Evolutionary conservation across 2,113 vertebrate genomes (phyloP), one percentile per base, ranked within the genome.

Genomic region (Ploceus nigricollis): DNA sequence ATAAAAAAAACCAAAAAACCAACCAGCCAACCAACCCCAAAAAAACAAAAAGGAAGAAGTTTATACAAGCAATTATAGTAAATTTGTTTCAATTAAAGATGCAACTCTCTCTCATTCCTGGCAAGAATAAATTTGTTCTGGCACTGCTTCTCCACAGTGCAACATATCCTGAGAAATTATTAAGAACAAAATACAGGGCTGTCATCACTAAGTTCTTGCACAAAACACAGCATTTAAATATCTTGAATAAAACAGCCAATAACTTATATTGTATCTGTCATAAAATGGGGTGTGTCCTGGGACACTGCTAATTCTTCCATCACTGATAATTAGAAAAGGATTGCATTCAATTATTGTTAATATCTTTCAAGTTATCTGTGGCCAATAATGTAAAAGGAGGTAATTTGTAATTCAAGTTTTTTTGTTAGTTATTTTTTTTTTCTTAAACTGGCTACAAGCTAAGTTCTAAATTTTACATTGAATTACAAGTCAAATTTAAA

Each of bases 161-260:
- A 69, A 89, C 97, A 78, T 98, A 98, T 98, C 98, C 98, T 98
- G 98, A 98, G 98, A 98, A 98, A 98, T 98, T 86, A 91, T 60
- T 98, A 97, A 96, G 96, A 98, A 97, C 96, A 96, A 97, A 98
- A 98, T 93, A 98, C 76, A 98, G 98, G 98, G 98, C 97, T 98
- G 96, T 93, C 97, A 95, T 98, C 98, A 97, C 89, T 96, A 96
- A 97, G 82, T 96, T 98, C 97, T 97, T 98, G 98, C 98, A 98
- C 98, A 97, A 98, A 98, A 98, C 93, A 97, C 90, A 97, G 96
- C 83, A 97, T 86, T 91, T 86, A 86, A 80, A 24, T 97, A 96
- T 96, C 77, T 90, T 91, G 97, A 98, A 97, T 94, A 85, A 98
- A 97, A 96, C 93, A 96, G 97, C 92, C 94, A 89, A 96, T 97